Base-by-base conservation (phyloP, 2,113 vertebrate species). In the Catagonus wagneri region DNA sequence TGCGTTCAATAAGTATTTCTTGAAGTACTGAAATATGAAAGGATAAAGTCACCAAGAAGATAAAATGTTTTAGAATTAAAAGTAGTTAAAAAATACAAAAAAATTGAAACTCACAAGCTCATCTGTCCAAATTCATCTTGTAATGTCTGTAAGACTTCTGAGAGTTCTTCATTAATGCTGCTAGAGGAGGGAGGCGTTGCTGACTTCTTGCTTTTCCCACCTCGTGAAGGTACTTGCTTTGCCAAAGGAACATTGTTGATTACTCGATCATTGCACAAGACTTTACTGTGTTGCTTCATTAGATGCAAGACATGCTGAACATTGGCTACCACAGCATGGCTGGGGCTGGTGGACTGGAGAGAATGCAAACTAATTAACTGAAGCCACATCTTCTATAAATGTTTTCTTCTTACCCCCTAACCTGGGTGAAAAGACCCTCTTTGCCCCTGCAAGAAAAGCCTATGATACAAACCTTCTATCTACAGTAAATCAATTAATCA, bases 271-370 rank as follows among this genome's bases (percentile, higher is more conserved):
- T 99, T 99, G 98, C 99, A 99, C 74, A 99, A 96, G 86, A 98
- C 99, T 66, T 99, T 99, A 0, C 99, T 99, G 97, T 99, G 99
- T 32, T 99, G 99, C 91, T 99, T 99, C 98, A 99, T 99, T 11
- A 99, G 99, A 95, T 99, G 99, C 19, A 99, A 97, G 61, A 99
- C 99, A 0, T 99, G 99, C 93, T 99, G 99, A 68, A 99, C 99
- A 0, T 99, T 99, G 95, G 99, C 99, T 19, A 99, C 98, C 60
- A 99, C 99, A 0, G 99, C 99, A 96, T 99, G 99, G 97, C 99
- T 99, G 81, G 99, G 98, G 76, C 99, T 99, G 1, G 99, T 99
- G 14, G 99, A 99, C 99, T 99, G 74, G 69, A 98, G 88, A 79
- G 84, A 97, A 52, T 81, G 17, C 32, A 61, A 52, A 56, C 58